Evolutionary conservation across 2,797 vertebrate species (phyloP).

Genomic region (Rhinichthys osculus): DNA sequence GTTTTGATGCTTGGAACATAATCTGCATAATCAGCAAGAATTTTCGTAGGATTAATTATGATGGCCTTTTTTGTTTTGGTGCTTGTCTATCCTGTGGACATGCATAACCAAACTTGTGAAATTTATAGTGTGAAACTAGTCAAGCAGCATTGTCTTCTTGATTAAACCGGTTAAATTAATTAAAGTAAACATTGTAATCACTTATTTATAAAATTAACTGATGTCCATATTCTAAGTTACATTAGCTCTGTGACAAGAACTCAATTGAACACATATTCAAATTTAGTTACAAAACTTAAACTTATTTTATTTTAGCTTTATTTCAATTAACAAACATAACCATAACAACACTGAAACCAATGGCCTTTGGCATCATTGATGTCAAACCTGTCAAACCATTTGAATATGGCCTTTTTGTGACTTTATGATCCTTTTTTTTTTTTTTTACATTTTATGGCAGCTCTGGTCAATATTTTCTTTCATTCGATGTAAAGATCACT

Average conservation of each 20-base stretch:
- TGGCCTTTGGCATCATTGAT: neutral
- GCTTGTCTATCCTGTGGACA: neutral
- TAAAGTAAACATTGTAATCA: neutral
- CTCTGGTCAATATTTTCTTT: neutral
- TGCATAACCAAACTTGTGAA: neutral
- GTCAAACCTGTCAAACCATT: neutral
- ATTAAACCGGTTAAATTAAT: neutral
- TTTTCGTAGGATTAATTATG: neutral
- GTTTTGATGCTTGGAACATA: conserved; percentile 2
- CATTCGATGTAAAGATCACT: neutral
- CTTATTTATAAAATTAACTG: neutral
- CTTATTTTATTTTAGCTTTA: neutral
- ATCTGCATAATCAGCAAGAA: neutral
- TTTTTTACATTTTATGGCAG: neutral
- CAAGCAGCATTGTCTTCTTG: neutral
- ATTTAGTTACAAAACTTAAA: neutral
- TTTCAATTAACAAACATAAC: no score
- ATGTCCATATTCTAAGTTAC: neutral
- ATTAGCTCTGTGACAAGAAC: neutral
- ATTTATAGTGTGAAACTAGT: neutral
- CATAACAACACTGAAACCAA: neutral
- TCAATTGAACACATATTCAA: no score
- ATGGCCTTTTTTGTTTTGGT: neutral
- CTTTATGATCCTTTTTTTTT: neutral
- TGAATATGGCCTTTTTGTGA: neutral